Evolutionary conservation across 2,888 invertebrate genomes (phyloP), one percentile per base, ranked within the genome.

Genomic region (Brachypalpus laphriformis): DNA sequence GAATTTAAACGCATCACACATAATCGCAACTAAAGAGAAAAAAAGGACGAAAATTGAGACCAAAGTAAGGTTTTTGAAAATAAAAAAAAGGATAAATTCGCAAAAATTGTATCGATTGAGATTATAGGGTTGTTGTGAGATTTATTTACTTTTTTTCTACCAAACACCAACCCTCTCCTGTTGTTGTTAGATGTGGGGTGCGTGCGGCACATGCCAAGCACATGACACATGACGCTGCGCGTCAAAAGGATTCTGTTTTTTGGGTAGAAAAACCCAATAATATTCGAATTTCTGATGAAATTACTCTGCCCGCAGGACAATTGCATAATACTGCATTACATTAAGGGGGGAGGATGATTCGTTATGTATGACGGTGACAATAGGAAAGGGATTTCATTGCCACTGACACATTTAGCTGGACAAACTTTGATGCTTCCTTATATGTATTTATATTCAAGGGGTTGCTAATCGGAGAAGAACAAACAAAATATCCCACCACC

Each of bases 1-100:
- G 51, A 80, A 80, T 80, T 85, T 80, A 71, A 80, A 85, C 75
- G 80, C 83, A 75, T 85, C 83, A 85, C 83, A 59, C 75, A 85
- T 74, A 85, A 85, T 75, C 57, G 63, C 37, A 80, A 65, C 70
- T 47, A 34, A 59, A 70, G 5, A 5, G 14, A 22, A 63, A 63
- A 71, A 59, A 85, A 77, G 49, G 57, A 80, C 63, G 74, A 71
- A 85, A 85, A 76, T 71, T 76, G 66, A 65, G 56, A 61, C 70
- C 18, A 66, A 71, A 75, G 51, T 25, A 57, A 59, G 22, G 57
- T 54, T 66, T 74, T 75, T 68, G 2, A 54, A 8, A 34, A 20
- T n/a, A 66, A 66, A 80, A 45, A 31, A 68, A 65, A 25, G 68
- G 76, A 45, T 68, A 74, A 49, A n/a, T 65, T 76, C 14, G 75